Base-by-base conservation (phyloP, 2,113 vertebrate species). In the Chamaetylas fuelleborni region DNA sequence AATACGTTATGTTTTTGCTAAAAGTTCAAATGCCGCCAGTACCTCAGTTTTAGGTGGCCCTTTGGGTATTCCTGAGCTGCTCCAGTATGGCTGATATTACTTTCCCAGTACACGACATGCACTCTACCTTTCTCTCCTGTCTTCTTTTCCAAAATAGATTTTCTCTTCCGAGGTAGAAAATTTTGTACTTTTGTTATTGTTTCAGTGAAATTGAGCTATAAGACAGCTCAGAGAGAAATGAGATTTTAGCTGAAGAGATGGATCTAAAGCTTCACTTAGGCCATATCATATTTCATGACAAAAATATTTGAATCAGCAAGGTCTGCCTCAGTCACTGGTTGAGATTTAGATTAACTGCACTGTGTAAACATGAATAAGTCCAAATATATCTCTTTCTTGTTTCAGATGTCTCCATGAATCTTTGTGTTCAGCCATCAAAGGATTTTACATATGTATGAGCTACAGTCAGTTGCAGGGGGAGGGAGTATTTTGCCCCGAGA, bases 131-230 rank as follows among this genome's bases (percentile, higher is more conserved):
- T 54, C 20, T 57, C 42, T 81, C 31, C 9, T 66, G 19, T 81
- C 51, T 93, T 65, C 22, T 89, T 87, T 91, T 56, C 29, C 47
- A 76, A n/a, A 58, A 62, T n/a, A 84, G 38, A 66, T 86, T 8
- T 87, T 88, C 56, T 88, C 78, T 77, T 95, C 79, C 80, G 95
- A 90, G 22, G 65, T 45, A 95, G 84, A 89, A 91, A 88, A 36
- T 42, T 42, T 78, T 6, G 6, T 91, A 77, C 61, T 88, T 90
- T 57, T 86, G 28, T 61, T 92, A 26, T 64, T 76, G 84, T 96
- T 88, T 71, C 57, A 81, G 50, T 93, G 58, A 92, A 95, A 97
- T 74, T 72, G 57, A 88, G 36, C 71, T 93, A 11, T 73, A 80
- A 70, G 50, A 85, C 90, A 71, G 29, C 76, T 73, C 89, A 82